These are phyloP conservation scores for Listrodromus nycthemerus DNA, from an alignment of 2,888 invertebrate species.

Conservation along the genomic window DNA sequence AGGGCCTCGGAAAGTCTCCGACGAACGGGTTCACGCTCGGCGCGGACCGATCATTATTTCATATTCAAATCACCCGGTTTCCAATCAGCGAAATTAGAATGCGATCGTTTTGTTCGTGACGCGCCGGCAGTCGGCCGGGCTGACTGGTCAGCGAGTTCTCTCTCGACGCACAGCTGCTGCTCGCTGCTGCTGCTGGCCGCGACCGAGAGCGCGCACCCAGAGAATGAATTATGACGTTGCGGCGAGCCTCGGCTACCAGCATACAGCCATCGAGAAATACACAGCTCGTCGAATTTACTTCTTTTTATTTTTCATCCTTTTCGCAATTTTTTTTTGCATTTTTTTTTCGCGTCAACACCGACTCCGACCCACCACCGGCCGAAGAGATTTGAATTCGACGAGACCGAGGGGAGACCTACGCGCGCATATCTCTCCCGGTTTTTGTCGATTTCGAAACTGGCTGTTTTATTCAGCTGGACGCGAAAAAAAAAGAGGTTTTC, in stretches of 20 bases:
- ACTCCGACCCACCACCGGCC: conserved; percentile 28
- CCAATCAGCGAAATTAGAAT: conserved; percentile 68
- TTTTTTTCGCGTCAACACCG: conserved; percentile 64
- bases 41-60: conserved; percentile 64
- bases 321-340: conserved; percentile 22
- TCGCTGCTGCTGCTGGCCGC: conserved; percentile 52
- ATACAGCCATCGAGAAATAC: conserved; percentile 55
- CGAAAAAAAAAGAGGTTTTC: conserved; percentile 48
- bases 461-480: conserved; percentile 53
- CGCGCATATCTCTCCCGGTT: conserved; percentile 14
- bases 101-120: conserved; percentile 67
- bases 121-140: conserved; percentile 26
- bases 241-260: conserved; percentile 46
- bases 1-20: background rate
- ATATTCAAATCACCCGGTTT: conserved; percentile 68
- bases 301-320: conserved; percentile 27
- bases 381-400: conserved; percentile 53
- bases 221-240: conserved; percentile 68
- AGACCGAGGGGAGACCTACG: conserved; percentile 25
- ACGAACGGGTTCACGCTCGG: conserved; percentile 21
- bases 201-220: conserved; percentile 50
- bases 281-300: conserved; percentile 40
- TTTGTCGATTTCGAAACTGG: conserved; percentile 22
- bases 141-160: conserved; percentile 54
- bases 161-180: conserved; percentile 61